Conservation (phyloP, 2,888 invertebrate species). For the Syrphus vitripennis region DNA sequence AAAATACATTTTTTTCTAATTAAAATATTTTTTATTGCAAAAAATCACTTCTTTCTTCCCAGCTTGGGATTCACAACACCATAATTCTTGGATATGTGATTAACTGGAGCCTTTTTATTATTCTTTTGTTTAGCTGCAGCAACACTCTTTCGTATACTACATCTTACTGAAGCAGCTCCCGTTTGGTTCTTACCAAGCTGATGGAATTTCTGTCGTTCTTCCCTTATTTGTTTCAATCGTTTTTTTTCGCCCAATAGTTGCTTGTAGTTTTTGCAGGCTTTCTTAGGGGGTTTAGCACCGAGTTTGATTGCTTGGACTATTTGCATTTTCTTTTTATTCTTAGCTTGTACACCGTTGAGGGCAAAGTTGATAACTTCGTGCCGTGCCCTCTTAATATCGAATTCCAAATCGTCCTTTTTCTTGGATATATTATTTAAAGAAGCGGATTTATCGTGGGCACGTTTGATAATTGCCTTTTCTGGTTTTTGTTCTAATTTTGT, state of each 20-base stretch:
- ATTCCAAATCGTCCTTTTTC: conserved; percentile 78
- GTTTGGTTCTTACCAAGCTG: conserved; percentile 84
- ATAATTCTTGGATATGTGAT: conserved; percentile 81
- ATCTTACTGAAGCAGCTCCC: conserved; percentile 83
- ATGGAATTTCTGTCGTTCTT: conserved; percentile 82
- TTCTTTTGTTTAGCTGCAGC: conserved; percentile 79
- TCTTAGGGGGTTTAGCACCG: conserved; percentile 91
- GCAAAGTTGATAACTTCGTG: conserved; percentile 93
- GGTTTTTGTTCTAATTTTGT: background rate
- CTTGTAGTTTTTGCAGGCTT: conserved; percentile 88
- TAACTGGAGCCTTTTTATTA: conserved; percentile 80
- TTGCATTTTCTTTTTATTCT: conserved; percentile 90
- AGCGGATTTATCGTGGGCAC: background rate
- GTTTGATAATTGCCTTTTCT: background rate
- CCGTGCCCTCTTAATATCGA: conserved; percentile 89
- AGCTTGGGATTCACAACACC: conserved; percentile 78
- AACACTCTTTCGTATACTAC: conserved; percentile 76
- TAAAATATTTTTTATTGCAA: background rate
- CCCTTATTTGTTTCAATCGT: conserved; percentile 82
- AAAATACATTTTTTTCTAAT: too few species aligned
- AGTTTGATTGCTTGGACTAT: conserved; percentile 89
- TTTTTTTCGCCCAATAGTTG: conserved; percentile 85
- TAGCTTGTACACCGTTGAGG: conserved; percentile 86
- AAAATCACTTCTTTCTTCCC: conserved; percentile 70
- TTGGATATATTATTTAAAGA: background rate